A percentile compares a stretch with the other conserved stretches of the same genome.
Evolutionary conservation across 35 echinoderm and acorn worm genomes (phyloP).

Genomic region (Holothuria glaberrima): DNA sequence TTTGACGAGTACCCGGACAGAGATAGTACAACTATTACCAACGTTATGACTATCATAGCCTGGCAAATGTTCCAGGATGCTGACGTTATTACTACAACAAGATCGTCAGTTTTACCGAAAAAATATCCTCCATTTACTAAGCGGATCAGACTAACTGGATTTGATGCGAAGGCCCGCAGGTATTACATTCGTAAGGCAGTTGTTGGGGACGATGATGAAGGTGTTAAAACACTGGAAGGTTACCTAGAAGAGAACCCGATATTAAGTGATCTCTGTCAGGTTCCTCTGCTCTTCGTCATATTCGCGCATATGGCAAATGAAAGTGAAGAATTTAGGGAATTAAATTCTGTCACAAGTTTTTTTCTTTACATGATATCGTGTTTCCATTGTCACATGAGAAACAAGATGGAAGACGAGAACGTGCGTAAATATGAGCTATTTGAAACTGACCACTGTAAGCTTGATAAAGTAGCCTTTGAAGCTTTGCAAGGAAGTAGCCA

Average conservation of each 20-base stretch:
- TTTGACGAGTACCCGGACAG: neutral
- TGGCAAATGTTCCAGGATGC: neutral
- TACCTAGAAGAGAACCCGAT: neutral
- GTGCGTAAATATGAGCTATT: neutral
- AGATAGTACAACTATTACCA: neutral
- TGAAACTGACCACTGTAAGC: neutral
- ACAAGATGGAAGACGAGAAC: constrained; percentile 3
- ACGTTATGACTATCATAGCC: neutral
- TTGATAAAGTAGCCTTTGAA: constrained; percentile 16
- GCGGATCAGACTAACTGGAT: neutral
- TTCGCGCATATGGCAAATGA: constrained; percentile 10
- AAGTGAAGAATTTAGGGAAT: neutral
- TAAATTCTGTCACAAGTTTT: constrained; percentile 6
- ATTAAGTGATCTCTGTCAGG: neutral
- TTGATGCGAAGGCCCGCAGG: neutral
- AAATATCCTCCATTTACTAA: neutral
- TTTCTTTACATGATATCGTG: constrained; percentile 8
- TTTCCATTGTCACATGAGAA: constrained; percentile 1
- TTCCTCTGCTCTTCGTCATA: neutral
- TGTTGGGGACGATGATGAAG: neutral
- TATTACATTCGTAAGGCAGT: neutral
- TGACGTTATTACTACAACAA: neutral
- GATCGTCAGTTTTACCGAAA: neutral
- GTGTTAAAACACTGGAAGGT: neutral
- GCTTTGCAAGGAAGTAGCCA: neutral